phyloP scores from a whole-genome alignment of 1,140 invertebrate genomes.

The Bombus impatiens region DNA sequence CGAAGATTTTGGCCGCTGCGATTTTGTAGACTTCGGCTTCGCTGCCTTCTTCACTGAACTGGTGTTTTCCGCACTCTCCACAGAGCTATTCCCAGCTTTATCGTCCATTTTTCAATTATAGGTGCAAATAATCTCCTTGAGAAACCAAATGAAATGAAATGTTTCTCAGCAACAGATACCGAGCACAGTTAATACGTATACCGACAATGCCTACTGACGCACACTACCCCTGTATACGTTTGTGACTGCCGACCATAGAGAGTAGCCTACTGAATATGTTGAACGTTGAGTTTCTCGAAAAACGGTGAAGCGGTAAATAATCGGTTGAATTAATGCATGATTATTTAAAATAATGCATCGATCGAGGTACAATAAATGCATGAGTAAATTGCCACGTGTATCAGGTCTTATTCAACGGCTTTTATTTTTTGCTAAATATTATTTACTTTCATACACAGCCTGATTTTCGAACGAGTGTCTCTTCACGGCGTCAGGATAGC shows the following conservation, averaged over 20 bases:
- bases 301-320: conserved; percentile 49
- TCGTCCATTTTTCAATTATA: neutral
- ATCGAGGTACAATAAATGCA: rapidly evolving
- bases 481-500: conserved; percentile 10
- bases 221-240: neutral
- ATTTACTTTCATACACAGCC: neutral
- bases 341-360: neutral
- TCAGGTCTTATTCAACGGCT: neutral
- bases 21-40: conserved; percentile 42
- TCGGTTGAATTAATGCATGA: conserved; percentile 17
- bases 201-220: neutral
- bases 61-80: conserved; percentile 42
- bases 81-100: neutral
- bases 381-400: conserved; percentile 19
- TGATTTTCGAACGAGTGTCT: conserved; percentile 49
- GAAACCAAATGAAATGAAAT: neutral
- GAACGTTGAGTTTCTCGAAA: conserved; percentile 44
- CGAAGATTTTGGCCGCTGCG: conserved; percentile 3
- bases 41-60: conserved; percentile 38
- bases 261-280: conserved; percentile 54
- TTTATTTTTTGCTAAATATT: neutral
- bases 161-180: rapidly evolving
- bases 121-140: neutral
- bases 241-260: conserved; percentile 62
- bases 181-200: neutral